A percentile compares a stretch with the other conserved stretches of the same genome.
Evolutionary conservation across 2,888 invertebrate genomes (phyloP).

Genomic region (Desoria tigrina): DNA sequence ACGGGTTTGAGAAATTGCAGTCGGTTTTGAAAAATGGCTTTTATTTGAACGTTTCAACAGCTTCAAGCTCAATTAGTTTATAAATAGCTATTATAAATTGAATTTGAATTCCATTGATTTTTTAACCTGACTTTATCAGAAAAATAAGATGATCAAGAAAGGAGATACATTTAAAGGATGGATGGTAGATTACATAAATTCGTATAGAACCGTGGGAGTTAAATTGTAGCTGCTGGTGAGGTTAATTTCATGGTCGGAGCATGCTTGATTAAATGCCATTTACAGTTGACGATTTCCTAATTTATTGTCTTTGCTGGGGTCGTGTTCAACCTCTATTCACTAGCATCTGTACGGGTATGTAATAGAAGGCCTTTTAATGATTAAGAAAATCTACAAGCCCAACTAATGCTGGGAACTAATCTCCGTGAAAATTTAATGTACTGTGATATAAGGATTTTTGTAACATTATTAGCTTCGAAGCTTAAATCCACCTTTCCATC

Average conservation of each 20-base stretch:
- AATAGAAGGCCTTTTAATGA: background rate
- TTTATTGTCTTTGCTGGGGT: slow-evolving; percentile 31
- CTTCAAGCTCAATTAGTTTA: no score
- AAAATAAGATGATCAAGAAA: no score
- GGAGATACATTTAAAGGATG: no score
- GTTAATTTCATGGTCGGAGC: slow-evolving; percentile 44
- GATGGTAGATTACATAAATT: no score
- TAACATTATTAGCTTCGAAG: no score
- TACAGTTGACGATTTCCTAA: slow-evolving; percentile 40
- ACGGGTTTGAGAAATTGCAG: no score
- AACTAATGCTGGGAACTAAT: background rate
- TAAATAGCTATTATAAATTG: no score
- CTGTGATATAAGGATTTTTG: slow-evolving; percentile 5
- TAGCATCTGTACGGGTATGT: background rate
- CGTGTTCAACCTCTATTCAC: background rate
- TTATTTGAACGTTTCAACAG: no score
- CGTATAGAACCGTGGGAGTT: background rate
- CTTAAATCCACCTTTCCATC: no score
- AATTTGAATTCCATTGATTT: no score
- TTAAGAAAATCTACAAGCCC: background rate
- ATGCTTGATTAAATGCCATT: slow-evolving; percentile 46
- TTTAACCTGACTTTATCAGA: no score
- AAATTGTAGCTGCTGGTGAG: background rate
- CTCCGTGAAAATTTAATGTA: slow-evolving; percentile 5
- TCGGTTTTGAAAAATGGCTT: no score